A percentile compares a stretch with the other conserved stretches of the same genome.
phyloP scores from a whole-genome alignment of 1,140 invertebrate species.

The Aphidius gifuensis region DNA sequence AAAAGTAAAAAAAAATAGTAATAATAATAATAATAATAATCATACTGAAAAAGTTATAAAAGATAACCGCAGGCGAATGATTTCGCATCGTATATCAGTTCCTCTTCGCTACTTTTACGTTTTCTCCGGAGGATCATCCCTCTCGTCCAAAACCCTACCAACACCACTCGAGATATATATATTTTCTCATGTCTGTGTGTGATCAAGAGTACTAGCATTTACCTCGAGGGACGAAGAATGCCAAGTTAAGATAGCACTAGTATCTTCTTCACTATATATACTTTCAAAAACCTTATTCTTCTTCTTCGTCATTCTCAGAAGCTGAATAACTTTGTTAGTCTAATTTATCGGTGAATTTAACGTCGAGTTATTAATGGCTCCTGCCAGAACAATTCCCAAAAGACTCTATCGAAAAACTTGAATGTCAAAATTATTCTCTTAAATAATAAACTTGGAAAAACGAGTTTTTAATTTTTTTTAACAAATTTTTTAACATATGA shows the following conservation, averaged over 20 bases:
- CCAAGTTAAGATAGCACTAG: conserved; percentile 21
- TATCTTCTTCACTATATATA: neutral
- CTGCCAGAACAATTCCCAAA: conserved; percentile 19
- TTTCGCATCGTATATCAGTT: too few species aligned
- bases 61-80: too few species aligned
- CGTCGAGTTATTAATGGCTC: conserved; percentile 37
- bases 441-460: too few species aligned
- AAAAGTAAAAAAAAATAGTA: too few species aligned
- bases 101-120: too few species aligned
- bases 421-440: conserved; percentile 23
- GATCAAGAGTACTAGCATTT: conserved; percentile 12
- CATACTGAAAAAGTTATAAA: too few species aligned
- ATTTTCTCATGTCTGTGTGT: conserved; percentile 6
- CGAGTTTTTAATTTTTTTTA: too few species aligned
- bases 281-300: neutral
- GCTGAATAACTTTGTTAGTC: conserved; percentile 39
- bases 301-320: neutral
- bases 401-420: conserved; percentile 27
- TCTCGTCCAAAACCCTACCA: conserved; percentile 4
- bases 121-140: neutral
- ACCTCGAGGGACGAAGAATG: conserved; percentile 22
- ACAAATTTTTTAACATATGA: too few species aligned
- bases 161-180: conserved; percentile 12
- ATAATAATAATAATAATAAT: too few species aligned
- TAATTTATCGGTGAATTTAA: conserved; percentile 43